Evolutionary conservation across 2,888 invertebrate genomes (phyloP), one percentile per base, ranked within the genome.

Genomic region (Rhogogaster chlorosoma): DNA sequence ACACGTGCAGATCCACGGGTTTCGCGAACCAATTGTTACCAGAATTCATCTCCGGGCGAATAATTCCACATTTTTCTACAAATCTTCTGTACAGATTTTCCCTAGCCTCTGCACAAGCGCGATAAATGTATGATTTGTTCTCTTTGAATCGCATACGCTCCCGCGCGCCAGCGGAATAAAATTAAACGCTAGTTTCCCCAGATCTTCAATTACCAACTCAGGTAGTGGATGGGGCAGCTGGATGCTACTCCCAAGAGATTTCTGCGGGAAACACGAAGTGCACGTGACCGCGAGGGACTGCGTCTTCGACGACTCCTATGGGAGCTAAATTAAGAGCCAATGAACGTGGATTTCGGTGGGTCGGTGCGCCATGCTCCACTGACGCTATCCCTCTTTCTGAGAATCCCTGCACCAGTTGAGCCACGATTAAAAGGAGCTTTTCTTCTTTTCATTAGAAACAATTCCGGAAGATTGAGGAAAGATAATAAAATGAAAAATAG

Each of bases 281-380:
- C 80, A 80, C 80, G 80, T 80, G 80, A 80, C 80, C 61, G 57
- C 12, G 80, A 80, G 80, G 57, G 80, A 77, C 53, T 53, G 77
- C 49, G 77, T 77, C 80, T 80, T 57, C 22, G 57, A 61, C 61
- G 80, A 38, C 80, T 80, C 80, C 80, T 80, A 7, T 22, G 80
- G 80, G 80, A 61, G 80, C 32, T 26, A 38, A 80, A 61, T 80
- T 57, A 80, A 61, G 61, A 80, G 80, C 26, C 80, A 38, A 80
- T 80, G 61, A 80, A 80, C 36, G 61, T 80, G 80, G 80, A 78
- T 61, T 80, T 80, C 12, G 80, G 32, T 36, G 36, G 57, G 29
- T 15, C 36, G 26, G 45, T 45, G 15, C 15, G 45, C 45, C 45
- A 26, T 49, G 49, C 32, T 49, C 49, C 3, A 77, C 53, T n/a